phyloP scores from a whole-genome alignment of 2,113 vertebrate species.

The Grallaria varia region DNA sequence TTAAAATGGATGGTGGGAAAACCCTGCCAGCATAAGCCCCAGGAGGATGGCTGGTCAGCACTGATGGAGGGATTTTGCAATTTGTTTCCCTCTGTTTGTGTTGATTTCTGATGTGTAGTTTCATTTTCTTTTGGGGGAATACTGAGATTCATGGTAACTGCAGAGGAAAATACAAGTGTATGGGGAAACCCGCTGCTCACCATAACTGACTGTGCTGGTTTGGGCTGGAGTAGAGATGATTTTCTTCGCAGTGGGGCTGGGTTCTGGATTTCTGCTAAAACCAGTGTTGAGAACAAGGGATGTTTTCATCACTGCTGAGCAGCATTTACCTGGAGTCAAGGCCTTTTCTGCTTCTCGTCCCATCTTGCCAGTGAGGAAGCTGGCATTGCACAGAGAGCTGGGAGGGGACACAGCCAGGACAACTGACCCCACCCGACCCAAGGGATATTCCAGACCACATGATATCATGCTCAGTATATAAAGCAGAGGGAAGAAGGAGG shows the following conservation, averaged over 20 bases:
- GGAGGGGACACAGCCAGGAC: not conserved
- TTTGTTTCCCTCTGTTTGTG: not conserved
- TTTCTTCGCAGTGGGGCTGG: not conserved
- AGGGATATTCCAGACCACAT: not conserved
- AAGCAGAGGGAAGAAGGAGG: not conserved
- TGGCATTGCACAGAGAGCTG: not conserved
- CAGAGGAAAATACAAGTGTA: not conserved
- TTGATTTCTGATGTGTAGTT: not conserved
- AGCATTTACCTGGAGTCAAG: not conserved
- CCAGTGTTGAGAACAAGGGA: not conserved
- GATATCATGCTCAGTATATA: not conserved
- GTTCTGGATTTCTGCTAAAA: not conserved
- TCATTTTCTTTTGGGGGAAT: not conserved
- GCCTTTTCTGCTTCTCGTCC: not conserved
- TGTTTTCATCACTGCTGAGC: not conserved
- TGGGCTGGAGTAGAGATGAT: not conserved
- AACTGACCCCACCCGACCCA: not conserved
- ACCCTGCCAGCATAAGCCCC: not conserved
- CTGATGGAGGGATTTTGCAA: not conserved
- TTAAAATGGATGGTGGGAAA: not conserved
- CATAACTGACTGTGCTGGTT: not conserved
- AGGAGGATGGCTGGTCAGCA: not conserved
- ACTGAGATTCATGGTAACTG: not conserved
- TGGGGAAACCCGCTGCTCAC: not conserved
- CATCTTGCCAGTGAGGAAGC: rapidly evolving